These are phyloP conservation scores for Napeogenes sylphis DNA, from an alignment of 2,888 invertebrate genomes.

Conservation along the genomic window DNA sequence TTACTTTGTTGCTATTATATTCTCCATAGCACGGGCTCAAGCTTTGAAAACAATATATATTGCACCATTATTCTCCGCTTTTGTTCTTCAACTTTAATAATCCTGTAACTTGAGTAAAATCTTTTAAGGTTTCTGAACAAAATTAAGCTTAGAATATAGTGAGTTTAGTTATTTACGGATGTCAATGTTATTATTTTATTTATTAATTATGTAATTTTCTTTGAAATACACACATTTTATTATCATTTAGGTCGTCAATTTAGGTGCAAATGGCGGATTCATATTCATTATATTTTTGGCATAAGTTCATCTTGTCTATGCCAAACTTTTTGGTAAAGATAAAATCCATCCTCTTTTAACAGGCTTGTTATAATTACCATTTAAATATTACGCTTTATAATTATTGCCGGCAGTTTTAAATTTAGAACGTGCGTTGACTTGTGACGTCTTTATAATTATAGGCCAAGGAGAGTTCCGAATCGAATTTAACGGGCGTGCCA, in stretches of 20 bases:
- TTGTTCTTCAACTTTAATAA: not conserved
- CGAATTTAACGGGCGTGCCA: slow-evolving; percentile 39
- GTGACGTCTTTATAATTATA: slow-evolving; percentile 41
- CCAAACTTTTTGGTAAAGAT: slow-evolving; percentile 36
- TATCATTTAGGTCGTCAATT: slow-evolving; percentile 25
- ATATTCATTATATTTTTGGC: slow-evolving; percentile 41
- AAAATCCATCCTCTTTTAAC: slow-evolving; percentile 5
- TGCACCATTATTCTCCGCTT: not conserved
- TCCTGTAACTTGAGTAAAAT: not conserved
- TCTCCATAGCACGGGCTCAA: not conserved
- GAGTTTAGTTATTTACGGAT: not conserved
- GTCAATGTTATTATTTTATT: not conserved
- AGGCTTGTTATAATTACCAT: not conserved
- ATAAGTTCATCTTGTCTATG: slow-evolving; percentile 38
- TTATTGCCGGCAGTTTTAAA: slow-evolving; percentile 12
- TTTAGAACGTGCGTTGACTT: slow-evolving; percentile 22
- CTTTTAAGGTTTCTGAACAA: not conserved
- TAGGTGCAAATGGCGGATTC: slow-evolving; percentile 13
- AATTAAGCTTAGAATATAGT: not conserved
- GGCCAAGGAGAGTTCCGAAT: slow-evolving; percentile 55
- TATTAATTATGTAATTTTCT: not conserved
- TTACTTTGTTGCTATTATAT: too few species aligned
- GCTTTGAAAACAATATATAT: not conserved
- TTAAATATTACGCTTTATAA: slow-evolving; percentile 4
- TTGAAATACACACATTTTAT: slow-evolving; percentile 1